Conservation (phyloP, 1,140 invertebrate genomes). For the Pogonomyrmex californicus region DNA sequence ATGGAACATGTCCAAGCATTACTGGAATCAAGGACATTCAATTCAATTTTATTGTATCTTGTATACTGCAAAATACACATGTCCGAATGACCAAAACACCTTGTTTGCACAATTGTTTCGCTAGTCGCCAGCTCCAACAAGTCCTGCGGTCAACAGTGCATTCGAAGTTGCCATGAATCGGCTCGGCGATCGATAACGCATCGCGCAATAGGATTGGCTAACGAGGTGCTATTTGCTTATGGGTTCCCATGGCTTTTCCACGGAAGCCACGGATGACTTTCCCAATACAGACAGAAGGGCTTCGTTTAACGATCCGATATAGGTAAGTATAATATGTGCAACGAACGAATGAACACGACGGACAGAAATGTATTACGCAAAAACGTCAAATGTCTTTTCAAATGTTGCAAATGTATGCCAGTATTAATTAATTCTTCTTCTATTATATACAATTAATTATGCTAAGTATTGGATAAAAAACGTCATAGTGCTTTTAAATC, state of each 20-base stretch:
- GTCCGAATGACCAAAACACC: conserved; percentile 14
- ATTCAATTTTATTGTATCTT: neutral
- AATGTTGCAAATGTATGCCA: conserved; percentile 3
- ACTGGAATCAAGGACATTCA: neutral
- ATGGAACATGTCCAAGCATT: neutral
- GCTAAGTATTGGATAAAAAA: neutral
- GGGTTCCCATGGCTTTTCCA: conserved; percentile 63
- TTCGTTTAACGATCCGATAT: conserved; percentile 59
- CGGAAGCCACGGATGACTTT: conserved; percentile 53
- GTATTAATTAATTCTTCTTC: conserved; percentile 64
- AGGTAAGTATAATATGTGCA: neutral
- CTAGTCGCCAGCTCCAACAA: conserved; percentile 32
- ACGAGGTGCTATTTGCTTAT: conserved; percentile 75
- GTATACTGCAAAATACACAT: conserved; percentile 1
- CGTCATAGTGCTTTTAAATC: neutral
- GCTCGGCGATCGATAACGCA: conserved; percentile 66
- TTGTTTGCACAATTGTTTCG: conserved; percentile 57
- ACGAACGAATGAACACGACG: conserved; percentile 41
- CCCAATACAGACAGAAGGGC: conserved; percentile 34
- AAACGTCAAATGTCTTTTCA: conserved; percentile 67
- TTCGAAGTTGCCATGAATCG: conserved; percentile 68
- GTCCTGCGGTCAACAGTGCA: conserved; percentile 61
- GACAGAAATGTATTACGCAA: conserved; percentile 24
- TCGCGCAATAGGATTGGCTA: conserved; percentile 69
- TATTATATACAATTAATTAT: conserved; percentile 61